Evolutionary conservation across 1,140 invertebrate genomes (phyloP).

Genomic region (Drosophila quadrilineata): DNA sequence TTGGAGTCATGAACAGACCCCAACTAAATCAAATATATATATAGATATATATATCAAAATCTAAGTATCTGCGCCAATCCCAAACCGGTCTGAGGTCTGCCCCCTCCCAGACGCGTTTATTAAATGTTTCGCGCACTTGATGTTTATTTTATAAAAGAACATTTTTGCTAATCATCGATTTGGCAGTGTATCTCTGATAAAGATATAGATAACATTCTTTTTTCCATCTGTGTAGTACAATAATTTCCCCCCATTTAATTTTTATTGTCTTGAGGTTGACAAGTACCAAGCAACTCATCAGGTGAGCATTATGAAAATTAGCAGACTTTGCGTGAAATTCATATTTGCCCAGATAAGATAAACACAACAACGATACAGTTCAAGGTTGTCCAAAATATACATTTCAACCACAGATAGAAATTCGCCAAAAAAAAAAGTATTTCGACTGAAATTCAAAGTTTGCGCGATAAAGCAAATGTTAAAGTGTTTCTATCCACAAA

Average conservation of each 20-base stretch:
- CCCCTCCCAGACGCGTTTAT: constrained; percentile 7
- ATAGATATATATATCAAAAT: no score
- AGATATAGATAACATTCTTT: constrained; percentile 39
- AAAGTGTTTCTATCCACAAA: background rate
- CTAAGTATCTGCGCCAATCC: no score
- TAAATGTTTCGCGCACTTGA: constrained; percentile 24
- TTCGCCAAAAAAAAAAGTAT: constrained; percentile 18
- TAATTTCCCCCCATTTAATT: no score
- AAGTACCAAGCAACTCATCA: constrained; percentile 26
- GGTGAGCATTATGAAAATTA: constrained; percentile 17
- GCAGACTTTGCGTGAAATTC: constrained; percentile 35
- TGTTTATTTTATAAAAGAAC: constrained; percentile 1
- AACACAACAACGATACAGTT: constrained; percentile 56
- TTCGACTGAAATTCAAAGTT: background rate
- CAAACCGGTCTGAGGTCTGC: constrained; percentile 53
- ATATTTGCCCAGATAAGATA: constrained; percentile 54
- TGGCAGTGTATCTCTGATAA: constrained; percentile 18
- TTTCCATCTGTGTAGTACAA: no score
- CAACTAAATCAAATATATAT: background rate
- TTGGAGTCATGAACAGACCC: constrained; percentile 42
- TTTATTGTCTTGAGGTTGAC: constrained; percentile 22
- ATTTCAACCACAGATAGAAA: constrained; percentile 7
- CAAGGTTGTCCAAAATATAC: constrained; percentile 46
- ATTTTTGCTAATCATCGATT: constrained; percentile 31
- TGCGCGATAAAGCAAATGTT: constrained; percentile 6